phyloP scores from a whole-genome alignment of 1,140 invertebrate genomes.

The Batillaria attramentaria region DNA sequence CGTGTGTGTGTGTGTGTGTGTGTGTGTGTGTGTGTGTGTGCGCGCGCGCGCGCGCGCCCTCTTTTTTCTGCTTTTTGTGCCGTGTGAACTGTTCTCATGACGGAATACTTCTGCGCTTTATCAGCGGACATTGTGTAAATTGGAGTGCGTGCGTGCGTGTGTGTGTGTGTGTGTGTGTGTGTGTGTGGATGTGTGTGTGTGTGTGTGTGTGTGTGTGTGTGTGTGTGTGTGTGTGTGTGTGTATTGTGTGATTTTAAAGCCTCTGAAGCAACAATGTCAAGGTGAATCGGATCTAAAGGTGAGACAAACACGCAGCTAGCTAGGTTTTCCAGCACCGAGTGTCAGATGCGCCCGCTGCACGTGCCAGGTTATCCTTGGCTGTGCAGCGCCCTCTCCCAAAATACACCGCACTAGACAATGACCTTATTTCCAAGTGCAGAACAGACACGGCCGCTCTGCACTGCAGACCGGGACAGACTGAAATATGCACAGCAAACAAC shows the following conservation, averaged over 20 bases:
- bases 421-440: too few relatives aligned
- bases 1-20: neutral
- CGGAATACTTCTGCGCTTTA: too few relatives aligned
- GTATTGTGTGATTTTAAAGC: neutral
- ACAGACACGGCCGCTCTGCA: neutral
- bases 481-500: neutral
- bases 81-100: too few relatives aligned
- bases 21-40: neutral
- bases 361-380: neutral
- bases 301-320: neutral
- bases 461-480: neutral
- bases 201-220: neutral
- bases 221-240: neutral
- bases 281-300: neutral
- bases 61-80: too few relatives aligned
- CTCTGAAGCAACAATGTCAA: neutral
- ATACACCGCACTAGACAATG: neutral
- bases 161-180: neutral
- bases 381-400: neutral
- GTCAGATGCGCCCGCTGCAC: neutral
- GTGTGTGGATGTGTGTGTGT: neutral
- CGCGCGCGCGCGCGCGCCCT: too few relatives aligned
- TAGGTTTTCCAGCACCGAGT: neutral
- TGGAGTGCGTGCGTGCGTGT: neutral
- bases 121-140: too few relatives aligned